Evolutionary conservation across 2,113 vertebrate species (phyloP), one percentile per base, ranked within the genome.

Genomic region (Alligator sinensis): DNA sequence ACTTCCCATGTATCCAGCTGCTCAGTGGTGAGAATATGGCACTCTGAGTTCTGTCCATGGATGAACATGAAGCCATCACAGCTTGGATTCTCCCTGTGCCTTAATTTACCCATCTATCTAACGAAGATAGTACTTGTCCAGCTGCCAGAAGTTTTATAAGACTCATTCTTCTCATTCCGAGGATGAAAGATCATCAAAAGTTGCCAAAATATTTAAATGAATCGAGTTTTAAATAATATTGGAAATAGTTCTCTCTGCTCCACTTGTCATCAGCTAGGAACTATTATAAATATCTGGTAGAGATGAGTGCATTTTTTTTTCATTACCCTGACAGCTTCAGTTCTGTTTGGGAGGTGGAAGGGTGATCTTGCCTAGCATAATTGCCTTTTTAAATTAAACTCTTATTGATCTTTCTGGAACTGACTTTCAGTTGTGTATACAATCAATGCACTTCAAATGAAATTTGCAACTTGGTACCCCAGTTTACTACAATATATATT

Each of bases 51-150:
- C 21, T 74, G 34, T 16, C 30, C 77, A 0, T 28, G 59, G 81
- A 38, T 47, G 82, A 63, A 3, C 11, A 28, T 84, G 11, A 9
- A 54, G 0, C 1, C n/a, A 18, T 22, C 21, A 74, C 21, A 47
- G 70, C 21, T 47, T 47, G 47, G 47, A 47, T 0, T 70, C 64
- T 80, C 64, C 60, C 38, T 70, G 21, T 55, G 63, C 72, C 19
- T 0, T 17, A 5, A 13, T 27, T 88, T 30, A 4, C 47, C 58
- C 66, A 66, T 79, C 74, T 24, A 28, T 30, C 6, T 19, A 0
- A 10, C 5, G 55, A 47, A 28, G 15, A 25, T 21, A 14, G 66
- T 0, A 19, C 30, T 5, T 55, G 54, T 9, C 25, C 1, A 0
- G 34, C 25, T 47, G 11, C 22, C 21, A 47, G 34, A 21, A 24